These are phyloP conservation scores for Heliconius ismenius DNA, from an alignment of 2,888 invertebrate genomes.

Conservation along the genomic window DNA sequence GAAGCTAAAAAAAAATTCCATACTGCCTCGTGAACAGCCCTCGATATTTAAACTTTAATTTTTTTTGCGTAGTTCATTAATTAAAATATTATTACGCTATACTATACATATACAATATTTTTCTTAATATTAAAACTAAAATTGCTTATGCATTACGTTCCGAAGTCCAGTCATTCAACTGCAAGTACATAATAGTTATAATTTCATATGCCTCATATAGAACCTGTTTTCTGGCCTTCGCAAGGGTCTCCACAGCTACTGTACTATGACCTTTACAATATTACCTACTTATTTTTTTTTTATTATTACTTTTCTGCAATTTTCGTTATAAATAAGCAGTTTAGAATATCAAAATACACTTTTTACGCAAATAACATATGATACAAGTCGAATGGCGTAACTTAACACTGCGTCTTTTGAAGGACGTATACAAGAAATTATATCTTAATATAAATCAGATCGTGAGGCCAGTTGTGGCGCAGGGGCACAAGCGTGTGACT, in stretches of 20 bases:
- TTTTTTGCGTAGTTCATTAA: background rate
- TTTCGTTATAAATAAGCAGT: background rate
- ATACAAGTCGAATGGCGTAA: background rate
- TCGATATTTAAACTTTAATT: background rate
- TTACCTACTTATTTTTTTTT: background rate
- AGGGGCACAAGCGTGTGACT: too few relatives aligned
- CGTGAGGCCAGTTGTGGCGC: background rate
- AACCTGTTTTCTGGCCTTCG: constrained; percentile 60
- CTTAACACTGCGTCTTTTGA: background rate
- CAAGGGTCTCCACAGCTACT: constrained; percentile 54
- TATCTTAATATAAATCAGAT: background rate
- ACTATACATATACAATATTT: background rate
- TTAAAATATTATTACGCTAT: background rate
- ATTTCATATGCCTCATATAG: constrained; percentile 52
- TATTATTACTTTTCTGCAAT: background rate
- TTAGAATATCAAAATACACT: background rate
- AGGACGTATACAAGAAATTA: background rate
- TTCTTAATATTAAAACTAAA: background rate
- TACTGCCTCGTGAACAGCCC: too few relatives aligned
- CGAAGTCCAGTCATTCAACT: constrained; percentile 28
- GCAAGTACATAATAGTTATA: constrained; percentile 58
- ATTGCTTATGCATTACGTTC: constrained; percentile 13
- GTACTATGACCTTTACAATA: constrained; percentile 11
- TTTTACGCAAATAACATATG: too few relatives aligned
- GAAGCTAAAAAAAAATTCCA: background rate